Conservation (phyloP, 2,888 invertebrate species). For the Ormyrus pomaceus region DNA sequence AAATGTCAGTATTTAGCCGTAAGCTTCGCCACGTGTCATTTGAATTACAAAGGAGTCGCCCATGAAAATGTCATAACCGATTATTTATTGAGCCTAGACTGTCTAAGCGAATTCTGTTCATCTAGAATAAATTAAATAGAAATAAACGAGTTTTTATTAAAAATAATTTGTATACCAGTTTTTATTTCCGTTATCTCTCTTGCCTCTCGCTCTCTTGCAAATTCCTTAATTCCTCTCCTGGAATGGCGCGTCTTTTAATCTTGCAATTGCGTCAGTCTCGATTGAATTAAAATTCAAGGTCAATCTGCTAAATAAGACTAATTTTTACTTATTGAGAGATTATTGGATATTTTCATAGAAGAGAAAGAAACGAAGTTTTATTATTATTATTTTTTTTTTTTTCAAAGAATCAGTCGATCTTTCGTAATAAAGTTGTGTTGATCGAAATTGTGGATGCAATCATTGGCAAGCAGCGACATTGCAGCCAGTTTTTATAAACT, state of each 20-base stretch:
- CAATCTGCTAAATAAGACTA: conserved; percentile 3
- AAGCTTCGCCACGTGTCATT: conserved; percentile 10
- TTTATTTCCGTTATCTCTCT: conserved; percentile 25
- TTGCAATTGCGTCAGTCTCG: conserved; percentile 35
- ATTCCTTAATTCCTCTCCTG: conserved; percentile 35
- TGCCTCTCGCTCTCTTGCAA: background rate
- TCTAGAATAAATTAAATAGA: background rate
- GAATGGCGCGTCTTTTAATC: conserved; percentile 1
- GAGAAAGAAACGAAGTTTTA: background rate
- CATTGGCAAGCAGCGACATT: background rate
- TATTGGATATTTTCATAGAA: background rate
- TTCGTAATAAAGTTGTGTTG: conserved; percentile 17
- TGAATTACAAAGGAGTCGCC: background rate
- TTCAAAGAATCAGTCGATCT: background rate
- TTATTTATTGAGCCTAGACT: conserved; percentile 45
- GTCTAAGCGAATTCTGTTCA: background rate
- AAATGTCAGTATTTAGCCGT: conserved; percentile 44
- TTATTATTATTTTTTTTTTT: background rate
- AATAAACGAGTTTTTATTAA: conserved; percentile 11
- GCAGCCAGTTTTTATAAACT: background rate
- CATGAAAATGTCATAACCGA: conserved; percentile 10
- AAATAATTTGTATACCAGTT: background rate
- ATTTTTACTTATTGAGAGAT: conserved; percentile 4
- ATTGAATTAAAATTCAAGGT: conserved; percentile 37
- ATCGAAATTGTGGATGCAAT: conserved; percentile 24